Percentiles rank a stretch among this genome's conserved stretches.
Evolutionary conservation across 1,140 invertebrate genomes (phyloP).

Genomic region (Hycleus cichorii): DNA sequence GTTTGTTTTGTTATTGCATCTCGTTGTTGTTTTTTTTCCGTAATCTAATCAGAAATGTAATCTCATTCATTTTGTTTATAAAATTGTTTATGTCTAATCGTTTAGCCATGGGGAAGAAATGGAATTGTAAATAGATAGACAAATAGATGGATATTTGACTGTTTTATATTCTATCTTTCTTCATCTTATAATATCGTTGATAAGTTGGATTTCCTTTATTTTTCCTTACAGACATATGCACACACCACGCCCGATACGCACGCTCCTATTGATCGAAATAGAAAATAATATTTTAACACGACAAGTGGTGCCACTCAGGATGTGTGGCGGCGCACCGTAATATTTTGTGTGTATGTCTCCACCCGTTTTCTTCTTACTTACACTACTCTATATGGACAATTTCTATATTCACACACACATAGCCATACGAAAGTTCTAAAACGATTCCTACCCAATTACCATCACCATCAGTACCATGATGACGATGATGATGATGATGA

Average conservation of each 20-base stretch:
- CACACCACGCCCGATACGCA: slow-evolving; percentile 31
- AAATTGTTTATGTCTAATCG: neutral
- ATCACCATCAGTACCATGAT: too few species aligned
- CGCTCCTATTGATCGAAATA: slow-evolving; percentile 31
- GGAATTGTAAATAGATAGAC: too few species aligned
- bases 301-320: slow-evolving; percentile 21
- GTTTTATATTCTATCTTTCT: too few species aligned
- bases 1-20: too few species aligned
- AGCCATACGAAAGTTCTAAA: too few species aligned
- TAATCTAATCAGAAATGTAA: too few species aligned
- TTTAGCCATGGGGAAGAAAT: neutral
- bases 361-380: slow-evolving; percentile 11
- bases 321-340: slow-evolving; percentile 26
- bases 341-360: slow-evolving; percentile 12
- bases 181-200: too few species aligned
- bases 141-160: too few species aligned
- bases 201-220: neutral
- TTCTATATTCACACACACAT: neutral
- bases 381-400: neutral
- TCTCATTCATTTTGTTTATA: neutral
- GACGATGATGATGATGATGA: too few species aligned
- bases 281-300: slow-evolving; percentile 4
- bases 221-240: neutral
- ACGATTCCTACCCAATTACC: too few species aligned
- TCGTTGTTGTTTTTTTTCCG: too few species aligned